phyloP scores from a whole-genome alignment of 53 echinoderm and acorn worm genomes.

The Pentamera pediparva region DNA sequence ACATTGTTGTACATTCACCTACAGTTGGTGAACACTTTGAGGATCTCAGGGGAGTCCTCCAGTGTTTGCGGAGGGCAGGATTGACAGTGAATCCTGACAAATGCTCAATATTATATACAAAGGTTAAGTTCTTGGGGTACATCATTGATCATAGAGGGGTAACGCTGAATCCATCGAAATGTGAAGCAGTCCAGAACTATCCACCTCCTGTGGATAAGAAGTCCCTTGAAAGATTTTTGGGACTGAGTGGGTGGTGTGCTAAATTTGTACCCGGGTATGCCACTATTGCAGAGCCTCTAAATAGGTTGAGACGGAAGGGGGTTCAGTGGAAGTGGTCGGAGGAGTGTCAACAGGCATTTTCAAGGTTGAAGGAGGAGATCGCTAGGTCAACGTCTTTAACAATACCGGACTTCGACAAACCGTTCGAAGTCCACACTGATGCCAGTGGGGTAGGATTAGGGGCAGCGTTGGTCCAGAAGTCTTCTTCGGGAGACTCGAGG shows the following conservation, averaged over 20 bases:
- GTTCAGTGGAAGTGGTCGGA: not conserved
- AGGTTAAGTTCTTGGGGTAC: not conserved
- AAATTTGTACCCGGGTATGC: slow-evolving; percentile 9
- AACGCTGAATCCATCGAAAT: not conserved
- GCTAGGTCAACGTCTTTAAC: not conserved
- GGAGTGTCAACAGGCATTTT: not conserved
- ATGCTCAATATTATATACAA: not conserved
- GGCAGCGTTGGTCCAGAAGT: not conserved
- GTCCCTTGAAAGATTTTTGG: not conserved
- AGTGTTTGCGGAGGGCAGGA: not conserved
- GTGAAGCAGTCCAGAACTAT: slow-evolving; percentile 4
- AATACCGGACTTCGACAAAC: not conserved
- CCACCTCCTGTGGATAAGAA: not conserved
- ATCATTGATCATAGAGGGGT: not conserved
- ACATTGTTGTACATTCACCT: not conserved
- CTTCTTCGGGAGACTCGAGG: not conserved
- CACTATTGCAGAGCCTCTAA: not conserved
- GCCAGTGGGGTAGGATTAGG: slow-evolving; percentile 1
- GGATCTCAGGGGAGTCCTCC: not conserved
- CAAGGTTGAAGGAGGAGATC: not conserved
- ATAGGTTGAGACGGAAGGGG: not conserved
- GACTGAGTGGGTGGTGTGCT: not conserved
- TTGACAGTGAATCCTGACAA: not conserved
- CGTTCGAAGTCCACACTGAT: slow-evolving; percentile 2
- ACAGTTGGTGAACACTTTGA: not conserved